Base-by-base conservation (phyloP, 37 sponge, comb jelly and placozoan species). In the Hexactinellida sp. region DNA sequence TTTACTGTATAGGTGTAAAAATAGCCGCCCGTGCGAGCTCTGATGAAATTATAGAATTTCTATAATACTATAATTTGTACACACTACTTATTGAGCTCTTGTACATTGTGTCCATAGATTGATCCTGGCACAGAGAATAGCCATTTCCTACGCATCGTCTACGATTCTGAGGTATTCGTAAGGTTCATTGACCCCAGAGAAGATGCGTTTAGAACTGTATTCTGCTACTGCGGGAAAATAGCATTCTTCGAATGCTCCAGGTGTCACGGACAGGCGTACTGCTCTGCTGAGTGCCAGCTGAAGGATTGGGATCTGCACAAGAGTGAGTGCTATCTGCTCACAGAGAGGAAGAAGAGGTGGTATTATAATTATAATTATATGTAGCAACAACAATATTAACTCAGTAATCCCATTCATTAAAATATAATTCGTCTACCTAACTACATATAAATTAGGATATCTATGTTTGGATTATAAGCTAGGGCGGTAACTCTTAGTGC, bases 161-260 rank as follows among this genome's bases (percentile, higher is more conserved):
- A 63, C 34, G 76, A 63, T 23, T 25, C 21, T n/a, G 76, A 63
- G 13, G 28, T 63, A 63, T 25, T 63, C 32, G 30, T 63, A 32
- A 63, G 30, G 13, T 63, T 25, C 13, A 7, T 10, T n/a, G 30
- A 63, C 34, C 32, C 76, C 34, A 63, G 13, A 63, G 76, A 63
- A 7, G 76, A 63, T 32, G 32, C 25, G 34, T 63, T 63, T 28
- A 63, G 76, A 23, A 63, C 76, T 25, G 76, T 63, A 63, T 93
- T 93, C 87, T 93, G 94, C 54, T 37, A 54, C 10, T 93, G 94
- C 83, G 94, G 94, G 0, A 90, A 90, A 85, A 92, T 87, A 21
- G 91, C 94, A 82, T 87, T 87, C 88, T 93, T 93, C 85, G 91
- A 91, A 84, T 93, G 94, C 36, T 90, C 94, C 39, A 86, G 87